Conservation (phyloP, 2,888 invertebrate genomes). For the Tetragonula carbonaria region DNA sequence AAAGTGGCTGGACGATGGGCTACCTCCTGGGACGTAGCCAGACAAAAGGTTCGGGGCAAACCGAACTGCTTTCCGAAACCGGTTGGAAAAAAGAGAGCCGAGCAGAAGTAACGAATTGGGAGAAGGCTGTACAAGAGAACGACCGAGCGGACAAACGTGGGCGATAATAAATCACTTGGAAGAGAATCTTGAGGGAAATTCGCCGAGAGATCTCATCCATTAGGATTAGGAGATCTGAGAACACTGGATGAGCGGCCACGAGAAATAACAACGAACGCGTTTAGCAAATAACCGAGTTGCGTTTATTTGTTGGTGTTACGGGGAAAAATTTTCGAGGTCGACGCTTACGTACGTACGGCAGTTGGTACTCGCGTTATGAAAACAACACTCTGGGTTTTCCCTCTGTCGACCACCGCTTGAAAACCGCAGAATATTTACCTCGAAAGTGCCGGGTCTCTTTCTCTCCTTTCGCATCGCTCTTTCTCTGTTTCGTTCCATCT, state of each 20-base stretch:
- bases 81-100: slow-evolving; percentile 12
- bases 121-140: slow-evolving; percentile 36
- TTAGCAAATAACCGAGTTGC: slow-evolving; percentile 50
- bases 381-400: slow-evolving; percentile 61
- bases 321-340: slow-evolving; percentile 50
- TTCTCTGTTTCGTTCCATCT: background rate
- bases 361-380: slow-evolving; percentile 65
- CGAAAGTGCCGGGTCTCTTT: slow-evolving; percentile 24
- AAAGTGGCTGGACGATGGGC: slow-evolving; percentile 67
- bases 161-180: slow-evolving; percentile 74
- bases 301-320: slow-evolving; percentile 49
- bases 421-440: slow-evolving; percentile 75
- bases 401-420: slow-evolving; percentile 29
- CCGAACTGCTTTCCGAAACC: slow-evolving; percentile 60
- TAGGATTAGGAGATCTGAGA: slow-evolving; percentile 71
- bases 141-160: slow-evolving; percentile 41
- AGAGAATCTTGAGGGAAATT: slow-evolving; percentile 69
- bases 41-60: slow-evolving; percentile 70
- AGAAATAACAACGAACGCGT: slow-evolving; percentile 54
- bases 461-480: background rate
- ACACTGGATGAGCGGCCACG: slow-evolving; percentile 35
- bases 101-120: slow-evolving; percentile 35
- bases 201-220: slow-evolving; percentile 76
- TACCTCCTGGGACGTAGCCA: slow-evolving; percentile 72
- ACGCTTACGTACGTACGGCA: slow-evolving; percentile 48